Evolutionary conservation across 2,113 vertebrate genomes (phyloP).

Genomic region (Ictalurus punctatus): DNA sequence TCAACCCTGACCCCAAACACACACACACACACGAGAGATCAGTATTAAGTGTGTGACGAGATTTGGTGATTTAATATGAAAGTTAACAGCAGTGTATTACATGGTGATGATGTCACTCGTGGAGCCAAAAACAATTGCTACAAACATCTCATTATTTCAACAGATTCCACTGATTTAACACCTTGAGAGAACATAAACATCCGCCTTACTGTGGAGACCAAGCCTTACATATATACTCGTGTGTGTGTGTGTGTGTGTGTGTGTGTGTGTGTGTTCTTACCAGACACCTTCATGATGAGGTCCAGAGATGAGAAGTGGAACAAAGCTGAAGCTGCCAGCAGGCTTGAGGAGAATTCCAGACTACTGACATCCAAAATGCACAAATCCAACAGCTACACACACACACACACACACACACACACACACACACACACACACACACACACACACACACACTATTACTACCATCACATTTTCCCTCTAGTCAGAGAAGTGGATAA

Average conservation of each 20-base stretch:
- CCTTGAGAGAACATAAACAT: not conserved
- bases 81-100: not conserved
- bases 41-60: not conserved
- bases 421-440: conserved; percentile 8
- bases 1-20: conserved; percentile 74
- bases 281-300: conserved; percentile 89
- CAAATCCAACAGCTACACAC: conserved; percentile 85
- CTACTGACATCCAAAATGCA: conserved; percentile 87
- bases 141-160: not conserved
- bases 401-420: conserved; percentile 12
- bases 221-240: not conserved
- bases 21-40: not conserved
- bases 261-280: conserved; percentile 64
- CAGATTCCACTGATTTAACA: not conserved
- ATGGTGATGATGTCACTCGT: too few species aligned
- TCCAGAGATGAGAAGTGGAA: conserved; percentile 95
- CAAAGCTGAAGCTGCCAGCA: conserved; percentile 90
- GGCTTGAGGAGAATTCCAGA: conserved; percentile 84
- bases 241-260: not conserved
- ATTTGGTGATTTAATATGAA: not conserved
- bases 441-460: not conserved
- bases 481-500: not conserved
- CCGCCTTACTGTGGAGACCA: not conserved
- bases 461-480: not conserved
- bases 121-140: not conserved